Evolutionary conservation across 2,888 invertebrate genomes (phyloP), one percentile per base, ranked within the genome.

Genomic region (Schizotus pectinicornis): DNA sequence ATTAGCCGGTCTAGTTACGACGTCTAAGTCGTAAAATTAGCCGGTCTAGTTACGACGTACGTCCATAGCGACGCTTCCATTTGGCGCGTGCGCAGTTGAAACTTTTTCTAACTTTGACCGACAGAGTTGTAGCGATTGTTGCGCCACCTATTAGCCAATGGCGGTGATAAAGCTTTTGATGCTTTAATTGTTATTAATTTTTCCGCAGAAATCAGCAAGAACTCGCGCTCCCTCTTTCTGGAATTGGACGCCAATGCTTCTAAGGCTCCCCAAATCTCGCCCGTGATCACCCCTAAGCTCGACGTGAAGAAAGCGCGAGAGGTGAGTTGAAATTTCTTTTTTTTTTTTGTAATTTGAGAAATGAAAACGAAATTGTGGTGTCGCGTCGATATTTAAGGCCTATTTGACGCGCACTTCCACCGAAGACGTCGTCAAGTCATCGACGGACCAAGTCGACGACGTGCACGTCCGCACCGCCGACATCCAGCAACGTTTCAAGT

Each of bases 401-500:
- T 83, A 81, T 75, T 78, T 84, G 77, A 78, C 76, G 62, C 81
- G 82, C 63, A 82, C 84, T 71, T 75, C 81, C 37, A 82, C 82
- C 55, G 88, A 88, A 59, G 91, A 92, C 75, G 85, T 92, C 64
- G 86, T 94, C 8, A 88, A 89, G 65, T 86, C 88, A 8, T 88
- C 85, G 7, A 65, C 65, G 30, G 89, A 91, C 74, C 84, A 85
- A 57, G 77, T 87, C 33, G 92, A 91, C 59, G 92, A 92, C 58
- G 92, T 93, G 13, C 85, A 86, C 73, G 88, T 93, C 55, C 86
- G 90, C 79, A 92, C 93, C 0, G 88, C 90, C 0, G 93, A 94
- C 78, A 88, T 95, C 68, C 88, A 91, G 53, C 88, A 91, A 76
- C 86, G 92, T 71, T 95, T 94, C 84, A 90, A 91, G 81, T 95